A percentile compares a stretch with the other conserved stretches of the same genome.
Conservation (phyloP, 2,888 invertebrate species). For the Plebejus melissa region DNA sequence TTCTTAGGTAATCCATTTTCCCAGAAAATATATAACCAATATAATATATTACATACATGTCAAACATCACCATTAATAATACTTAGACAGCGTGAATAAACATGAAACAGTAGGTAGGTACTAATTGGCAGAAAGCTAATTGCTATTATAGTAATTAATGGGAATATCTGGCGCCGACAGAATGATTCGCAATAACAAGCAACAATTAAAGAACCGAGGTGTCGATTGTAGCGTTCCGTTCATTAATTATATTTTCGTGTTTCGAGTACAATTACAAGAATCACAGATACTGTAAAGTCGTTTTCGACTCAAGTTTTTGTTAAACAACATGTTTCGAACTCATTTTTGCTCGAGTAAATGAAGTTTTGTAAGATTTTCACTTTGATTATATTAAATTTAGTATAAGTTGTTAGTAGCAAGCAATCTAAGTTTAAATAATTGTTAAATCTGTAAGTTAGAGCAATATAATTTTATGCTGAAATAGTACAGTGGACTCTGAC, state of each 20-base stretch:
- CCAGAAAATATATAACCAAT: no score
- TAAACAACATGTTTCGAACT: background rate
- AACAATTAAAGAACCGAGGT: conserved; percentile 23
- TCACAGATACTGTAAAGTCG: background rate
- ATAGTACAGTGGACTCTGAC: no score
- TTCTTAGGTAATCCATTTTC: no score
- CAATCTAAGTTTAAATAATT: no score
- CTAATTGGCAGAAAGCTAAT: conserved; percentile 26
- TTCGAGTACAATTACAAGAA: conserved; percentile 2
- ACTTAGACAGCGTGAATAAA: conserved; percentile 11
- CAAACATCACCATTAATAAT: background rate
- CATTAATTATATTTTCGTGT: conserved; percentile 25
- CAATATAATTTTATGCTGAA: no score
- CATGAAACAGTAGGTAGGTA: conserved; percentile 9
- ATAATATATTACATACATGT: background rate
- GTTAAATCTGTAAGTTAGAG: no score
- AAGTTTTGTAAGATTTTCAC: no score
- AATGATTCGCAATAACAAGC: conserved; percentile 23
- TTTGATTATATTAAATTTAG: no score
- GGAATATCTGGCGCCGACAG: conserved; percentile 26
- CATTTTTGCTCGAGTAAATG: no score
- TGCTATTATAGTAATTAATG: conserved; percentile 27
- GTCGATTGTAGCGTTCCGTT: conserved; percentile 22
- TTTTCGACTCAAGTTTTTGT: background rate
- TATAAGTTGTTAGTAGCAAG: no score